Base-by-base conservation (phyloP, 2,888 invertebrate genomes). In the Pseudolycoriella hygida region DNA sequence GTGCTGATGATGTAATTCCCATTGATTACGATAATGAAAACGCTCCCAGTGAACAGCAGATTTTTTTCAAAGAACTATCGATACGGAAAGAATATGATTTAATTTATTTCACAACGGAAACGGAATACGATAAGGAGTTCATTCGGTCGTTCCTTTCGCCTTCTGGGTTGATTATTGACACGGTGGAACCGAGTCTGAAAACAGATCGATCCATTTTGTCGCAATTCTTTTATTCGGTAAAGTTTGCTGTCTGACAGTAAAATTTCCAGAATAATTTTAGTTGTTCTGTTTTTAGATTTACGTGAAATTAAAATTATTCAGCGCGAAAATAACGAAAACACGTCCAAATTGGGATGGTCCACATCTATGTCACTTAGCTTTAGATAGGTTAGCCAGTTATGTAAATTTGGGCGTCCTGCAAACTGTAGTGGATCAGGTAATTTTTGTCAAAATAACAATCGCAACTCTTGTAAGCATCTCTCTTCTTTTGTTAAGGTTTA, bases 391-490 rank as follows among this genome's bases (percentile, higher is more conserved):
- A 43, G 49, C 55, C 3, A 60, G 66, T 44, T 61, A 73, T 42
- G 69, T 72, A 0, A 72, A 74, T 52, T 62, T 67, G 17, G 69
- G 71, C 43, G 62, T 69, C 48, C 55, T 76, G 47, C 71, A 71
- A 54, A 69, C 72, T 4, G 72, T 76, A 31, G 70, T 76, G 2
- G 74, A 74, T 50, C 71, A 69, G 55, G 70, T 67, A 41, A 43
- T n/a, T n/a, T n/a, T n/a, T n/a, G n/a, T n/a, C n/a, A n/a, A n/a
- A n/a, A n/a, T n/a, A n/a, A n/a, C n/a, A n/a, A n/a, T n/a, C n/a
- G n/a, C n/a, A n/a, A n/a, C n/a, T n/a, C n/a, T n/a, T n/a, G n/a
- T n/a, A n/a, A n/a, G n/a, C n/a, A n/a, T n/a, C n/a, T n/a, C n/a
- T n/a, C n/a, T n/a, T n/a, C 19, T 10, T 19, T 19, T 6, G 10